Evolutionary conservation across 2,797 vertebrate species (phyloP).

Genomic region (Eleutherodactylus coqui): DNA sequence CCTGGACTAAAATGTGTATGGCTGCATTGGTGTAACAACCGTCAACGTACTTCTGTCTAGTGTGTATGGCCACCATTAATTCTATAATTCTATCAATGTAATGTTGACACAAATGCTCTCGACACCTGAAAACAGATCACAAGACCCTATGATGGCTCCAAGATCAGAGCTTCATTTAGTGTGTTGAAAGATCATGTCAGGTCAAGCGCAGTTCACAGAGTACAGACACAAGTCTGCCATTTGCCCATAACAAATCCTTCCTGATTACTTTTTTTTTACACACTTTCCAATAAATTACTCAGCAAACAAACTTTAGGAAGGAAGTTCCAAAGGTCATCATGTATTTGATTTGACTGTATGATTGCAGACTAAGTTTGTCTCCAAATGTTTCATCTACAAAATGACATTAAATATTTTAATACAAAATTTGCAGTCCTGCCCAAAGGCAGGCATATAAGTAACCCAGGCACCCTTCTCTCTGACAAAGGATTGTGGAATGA

Average conservation of each 20-base stretch:
- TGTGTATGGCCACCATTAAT: too few species aligned
- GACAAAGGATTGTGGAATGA: too few species aligned
- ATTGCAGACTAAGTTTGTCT: too few species aligned
- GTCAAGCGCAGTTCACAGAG: background rate
- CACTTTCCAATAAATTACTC: background rate
- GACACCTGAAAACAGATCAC: too few species aligned
- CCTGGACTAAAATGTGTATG: too few species aligned
- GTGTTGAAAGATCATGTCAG: background rate
- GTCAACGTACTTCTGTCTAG: too few species aligned
- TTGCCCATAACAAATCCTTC: conserved; percentile 12
- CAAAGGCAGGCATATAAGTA: too few species aligned
- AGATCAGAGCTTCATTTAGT: background rate
- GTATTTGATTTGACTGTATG: background rate
- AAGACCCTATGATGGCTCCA: background rate
- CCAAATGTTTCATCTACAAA: background rate
- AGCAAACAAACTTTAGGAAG: background rate
- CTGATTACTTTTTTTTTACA: background rate
- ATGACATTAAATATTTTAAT: too few species aligned
- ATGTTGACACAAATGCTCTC: too few species aligned
- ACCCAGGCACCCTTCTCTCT: too few species aligned
- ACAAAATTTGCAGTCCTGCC: too few species aligned
- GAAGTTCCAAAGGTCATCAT: background rate
- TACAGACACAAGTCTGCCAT: background rate
- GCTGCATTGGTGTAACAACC: too few species aligned
- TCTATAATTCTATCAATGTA: background rate